Percentiles rank a stretch among this genome's conserved stretches.
phyloP scores from a whole-genome alignment of 2,888 invertebrate genomes.

The Drosophila koepferae region DNA sequence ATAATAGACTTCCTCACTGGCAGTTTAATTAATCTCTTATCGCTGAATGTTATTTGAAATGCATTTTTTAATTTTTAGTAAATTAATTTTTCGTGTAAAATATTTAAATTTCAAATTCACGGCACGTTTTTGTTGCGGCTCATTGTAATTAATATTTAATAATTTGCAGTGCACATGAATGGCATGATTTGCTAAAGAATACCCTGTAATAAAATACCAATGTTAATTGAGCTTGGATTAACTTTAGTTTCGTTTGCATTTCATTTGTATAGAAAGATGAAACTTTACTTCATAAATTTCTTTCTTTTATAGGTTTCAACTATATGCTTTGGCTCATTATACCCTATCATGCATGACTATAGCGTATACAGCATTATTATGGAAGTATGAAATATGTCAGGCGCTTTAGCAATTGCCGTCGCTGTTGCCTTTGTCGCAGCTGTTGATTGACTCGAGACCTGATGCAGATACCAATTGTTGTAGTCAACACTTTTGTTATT shows the following conservation, averaged over 20 bases:
- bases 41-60: constrained; percentile 69
- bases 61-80: constrained; percentile 55
- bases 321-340: not conserved
- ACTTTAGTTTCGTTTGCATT: not conserved
- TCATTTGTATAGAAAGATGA: too few species aligned
- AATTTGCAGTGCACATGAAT: constrained; percentile 54
- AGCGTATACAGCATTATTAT: constrained; percentile 63
- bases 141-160: constrained; percentile 71
- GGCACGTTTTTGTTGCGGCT: constrained; percentile 62
- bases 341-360: not conserved
- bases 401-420: constrained; percentile 41
- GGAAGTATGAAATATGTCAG: constrained; percentile 56
- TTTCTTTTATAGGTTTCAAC: not conserved
- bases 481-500: constrained; percentile 42
- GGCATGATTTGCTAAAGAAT: not conserved
- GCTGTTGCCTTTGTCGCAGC: constrained; percentile 49
- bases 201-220: not conserved
- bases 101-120: constrained; percentile 67
- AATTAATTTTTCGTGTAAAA: constrained; percentile 58
- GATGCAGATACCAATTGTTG: constrained; percentile 59
- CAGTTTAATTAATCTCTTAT: constrained; percentile 78
- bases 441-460: constrained; percentile 69
- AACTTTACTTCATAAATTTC: too few species aligned
- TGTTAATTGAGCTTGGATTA: not conserved
- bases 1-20: constrained; percentile 56